Percentiles rank a stretch among this genome's conserved stretches.
Evolutionary conservation across 2,113 vertebrate genomes (phyloP).

Genomic region (Tiliqua scincoides): DNA sequence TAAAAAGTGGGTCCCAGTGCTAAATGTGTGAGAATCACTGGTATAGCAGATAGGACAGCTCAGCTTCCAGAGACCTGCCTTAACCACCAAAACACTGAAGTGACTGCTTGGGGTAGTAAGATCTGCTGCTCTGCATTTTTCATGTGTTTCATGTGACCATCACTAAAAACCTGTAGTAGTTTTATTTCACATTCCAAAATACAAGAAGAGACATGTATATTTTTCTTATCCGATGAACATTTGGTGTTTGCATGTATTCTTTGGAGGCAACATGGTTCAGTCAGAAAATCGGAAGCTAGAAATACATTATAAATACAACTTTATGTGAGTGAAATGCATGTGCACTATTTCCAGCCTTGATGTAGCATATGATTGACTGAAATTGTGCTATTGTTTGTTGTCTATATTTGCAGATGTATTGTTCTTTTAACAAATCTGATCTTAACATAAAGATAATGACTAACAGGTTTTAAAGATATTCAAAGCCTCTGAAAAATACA

Average conservation of each 20-base stretch:
- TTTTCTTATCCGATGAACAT: background rate
- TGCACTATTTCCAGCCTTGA: background rate
- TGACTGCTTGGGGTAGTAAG: background rate
- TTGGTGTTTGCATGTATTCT: background rate
- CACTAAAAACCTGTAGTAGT: background rate
- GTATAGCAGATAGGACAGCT: background rate
- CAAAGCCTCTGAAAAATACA: constrained; percentile 14
- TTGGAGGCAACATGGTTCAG: background rate
- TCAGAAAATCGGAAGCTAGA: background rate
- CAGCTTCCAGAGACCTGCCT: background rate
- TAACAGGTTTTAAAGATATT: constrained; percentile 17
- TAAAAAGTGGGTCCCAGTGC: too few species aligned
- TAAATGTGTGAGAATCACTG: too few species aligned
- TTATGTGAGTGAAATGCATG: background rate
- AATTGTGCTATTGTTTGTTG: constrained; percentile 13
- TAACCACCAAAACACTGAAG: background rate
- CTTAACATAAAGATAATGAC: constrained; percentile 28
- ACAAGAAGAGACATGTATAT: background rate
- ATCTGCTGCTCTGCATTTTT: background rate
- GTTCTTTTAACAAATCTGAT: constrained; percentile 32
- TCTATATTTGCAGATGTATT: constrained; percentile 46
- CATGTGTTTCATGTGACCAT: background rate
- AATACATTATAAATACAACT: background rate
- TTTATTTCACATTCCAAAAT: background rate
- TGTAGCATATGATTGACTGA: constrained; percentile 14